Base-by-base conservation (phyloP, 2,797 vertebrate species). In the Rhinichthys osculus region DNA sequence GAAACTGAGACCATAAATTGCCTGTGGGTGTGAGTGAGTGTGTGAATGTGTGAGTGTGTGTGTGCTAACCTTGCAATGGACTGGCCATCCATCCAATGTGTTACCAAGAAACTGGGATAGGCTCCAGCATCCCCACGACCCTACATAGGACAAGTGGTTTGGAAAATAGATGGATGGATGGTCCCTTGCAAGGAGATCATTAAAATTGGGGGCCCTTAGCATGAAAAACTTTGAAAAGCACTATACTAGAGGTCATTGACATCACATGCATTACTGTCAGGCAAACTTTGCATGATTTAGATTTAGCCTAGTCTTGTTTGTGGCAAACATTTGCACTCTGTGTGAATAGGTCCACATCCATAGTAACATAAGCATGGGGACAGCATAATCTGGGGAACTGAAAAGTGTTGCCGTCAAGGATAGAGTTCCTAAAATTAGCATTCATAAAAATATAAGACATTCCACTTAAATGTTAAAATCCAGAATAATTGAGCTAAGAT, bases 41-140 rank as follows among this genome's bases (percentile, higher is more conserved):
- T 62, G 78, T 69, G 30, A 81, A 81, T 35, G 42, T 47, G 19
- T 81, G 62, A 81, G 78, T 80, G 78, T 80, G 78, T 80, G 78
- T 50, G 78, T 81, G 64, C 23, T 81, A 81, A 81, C 78, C 78
- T 69, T 81, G 78, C 62, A 66, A 67, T 81, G 78, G 78, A 69
- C 78, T 50, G 78, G 78, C 78, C 78, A 81, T 81, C 78, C 78
- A 81, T 81, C 78, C 78, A 66, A 33, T 44, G 30, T 81, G 78
- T 81, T 81, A 69, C 78, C 62, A 81, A 81, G 78, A 81, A 81
- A 44, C 78, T 81, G 78, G 78, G 78, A 81, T 52, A 81, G 64
- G 78, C 78, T 81, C 78, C 78, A 81, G 78, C 78, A 81, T 81
- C 78, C 78, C 78, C 78, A 81, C 21, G 78, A 81, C 64, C 78